Conservation (phyloP, 2,113 vertebrate genomes). For the Petromus typicus region DNA sequence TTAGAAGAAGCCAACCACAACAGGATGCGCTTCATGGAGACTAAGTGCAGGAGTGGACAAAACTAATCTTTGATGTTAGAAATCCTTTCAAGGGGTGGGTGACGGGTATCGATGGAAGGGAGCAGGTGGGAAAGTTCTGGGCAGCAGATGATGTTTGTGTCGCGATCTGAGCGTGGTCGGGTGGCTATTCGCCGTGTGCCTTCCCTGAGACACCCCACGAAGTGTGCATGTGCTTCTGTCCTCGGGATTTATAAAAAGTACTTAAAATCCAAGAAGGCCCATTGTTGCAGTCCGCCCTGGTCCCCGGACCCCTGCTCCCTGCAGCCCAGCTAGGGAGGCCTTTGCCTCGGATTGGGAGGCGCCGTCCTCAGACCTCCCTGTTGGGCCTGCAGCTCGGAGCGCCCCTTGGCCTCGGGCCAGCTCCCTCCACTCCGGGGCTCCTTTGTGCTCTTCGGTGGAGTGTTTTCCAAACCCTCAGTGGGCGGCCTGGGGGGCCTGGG, state of each 20-base stretch:
- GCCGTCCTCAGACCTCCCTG: conserved; percentile 55
- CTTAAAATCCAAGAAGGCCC: neutral
- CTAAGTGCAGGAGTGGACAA: neutral
- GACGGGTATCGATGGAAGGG: no score
- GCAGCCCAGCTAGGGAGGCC: neutral
- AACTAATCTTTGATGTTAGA: neutral
- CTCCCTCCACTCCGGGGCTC: conserved; percentile 56
- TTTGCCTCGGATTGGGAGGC: neutral
- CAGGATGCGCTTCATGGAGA: neutral
- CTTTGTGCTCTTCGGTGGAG: conserved; percentile 65
- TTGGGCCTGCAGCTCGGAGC: neutral
- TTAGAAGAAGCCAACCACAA: neutral
- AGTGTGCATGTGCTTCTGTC: neutral
- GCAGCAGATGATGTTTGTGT: neutral
- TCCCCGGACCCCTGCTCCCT: neutral
- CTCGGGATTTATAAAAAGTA: neutral
- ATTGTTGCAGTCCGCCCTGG: neutral
- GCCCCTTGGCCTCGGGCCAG: conserved; percentile 72
- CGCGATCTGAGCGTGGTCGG: neutral
- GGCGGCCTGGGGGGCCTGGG: conserved; percentile 55
- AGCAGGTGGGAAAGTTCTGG: no score
- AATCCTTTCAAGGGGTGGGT: neutral
- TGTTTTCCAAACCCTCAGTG: neutral
- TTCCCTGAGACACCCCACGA: neutral
- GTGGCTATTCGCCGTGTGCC: neutral